Conservation (phyloP, 2,113 vertebrate species). For the Elaphurus davidianus region DNA sequence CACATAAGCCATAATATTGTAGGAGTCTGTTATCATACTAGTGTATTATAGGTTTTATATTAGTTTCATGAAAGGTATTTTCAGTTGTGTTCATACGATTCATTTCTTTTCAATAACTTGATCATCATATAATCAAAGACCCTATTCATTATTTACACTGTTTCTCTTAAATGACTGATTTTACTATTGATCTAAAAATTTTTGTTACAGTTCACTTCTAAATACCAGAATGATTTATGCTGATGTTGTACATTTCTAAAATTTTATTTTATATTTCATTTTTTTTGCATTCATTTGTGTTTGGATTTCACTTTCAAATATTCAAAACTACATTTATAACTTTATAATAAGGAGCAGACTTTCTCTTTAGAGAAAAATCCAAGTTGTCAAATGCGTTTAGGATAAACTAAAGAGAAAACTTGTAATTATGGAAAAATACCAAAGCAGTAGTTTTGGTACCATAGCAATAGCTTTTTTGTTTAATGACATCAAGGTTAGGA, state of each 20-base stretch:
- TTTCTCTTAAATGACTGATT: background rate
- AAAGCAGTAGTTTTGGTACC: background rate
- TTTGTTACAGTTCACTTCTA: background rate
- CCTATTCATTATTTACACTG: background rate
- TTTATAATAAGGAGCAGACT: background rate
- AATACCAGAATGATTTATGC: background rate
- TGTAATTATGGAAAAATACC: background rate
- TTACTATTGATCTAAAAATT: background rate
- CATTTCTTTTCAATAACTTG: background rate
- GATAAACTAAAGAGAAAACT: background rate
- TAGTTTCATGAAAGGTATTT: background rate
- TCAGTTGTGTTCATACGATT: background rate
- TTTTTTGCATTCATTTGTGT: background rate
- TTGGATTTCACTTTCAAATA: background rate
- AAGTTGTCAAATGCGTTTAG: constrained; percentile 13
- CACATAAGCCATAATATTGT: background rate
- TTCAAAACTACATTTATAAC: background rate
- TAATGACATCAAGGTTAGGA: background rate
- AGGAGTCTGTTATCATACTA: background rate
- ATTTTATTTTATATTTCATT: background rate
- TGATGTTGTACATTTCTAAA: background rate
- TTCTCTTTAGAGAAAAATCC: background rate
- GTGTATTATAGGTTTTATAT: background rate
- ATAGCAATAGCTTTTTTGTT: background rate
- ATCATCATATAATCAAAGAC: background rate